phyloP scores from a whole-genome alignment of 1,140 invertebrate genomes.

The Drosophila parabipectinata region DNA sequence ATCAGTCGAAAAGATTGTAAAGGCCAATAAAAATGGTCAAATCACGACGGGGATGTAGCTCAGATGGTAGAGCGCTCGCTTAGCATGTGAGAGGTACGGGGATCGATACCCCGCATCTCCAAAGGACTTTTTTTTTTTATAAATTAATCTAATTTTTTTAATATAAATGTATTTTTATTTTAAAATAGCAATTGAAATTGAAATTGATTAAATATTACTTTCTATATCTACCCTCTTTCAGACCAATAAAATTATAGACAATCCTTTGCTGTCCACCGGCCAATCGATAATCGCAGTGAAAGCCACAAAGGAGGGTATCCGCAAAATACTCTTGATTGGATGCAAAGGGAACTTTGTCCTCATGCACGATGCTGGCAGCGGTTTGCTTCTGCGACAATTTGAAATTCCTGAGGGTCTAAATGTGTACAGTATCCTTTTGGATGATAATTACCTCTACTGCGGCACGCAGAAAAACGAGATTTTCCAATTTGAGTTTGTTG shows the following conservation, averaged over 20 bases:
- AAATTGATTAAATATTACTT: not conserved
- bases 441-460: constrained; percentile 87
- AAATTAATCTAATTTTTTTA: constrained; percentile 1
- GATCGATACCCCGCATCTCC: constrained; percentile 91
- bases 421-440: constrained; percentile 88
- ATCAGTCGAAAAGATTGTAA: constrained; percentile 12
- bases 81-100: constrained; percentile 93
- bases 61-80: constrained; percentile 94
- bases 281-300: constrained; percentile 87
- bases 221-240: constrained; percentile 8
- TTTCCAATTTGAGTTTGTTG: constrained; percentile 88
- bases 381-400: constrained; percentile 87
- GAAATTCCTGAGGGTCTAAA: constrained; percentile 86
- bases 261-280: constrained; percentile 58
- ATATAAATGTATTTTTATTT: not conserved
- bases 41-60: constrained; percentile 86
- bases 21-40: constrained; percentile 20
- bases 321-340: constrained; percentile 88
- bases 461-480: constrained; percentile 88
- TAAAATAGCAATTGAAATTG: too few species aligned
- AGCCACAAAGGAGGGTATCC: constrained; percentile 87
- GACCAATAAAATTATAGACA: constrained; percentile 59
- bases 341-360: constrained; percentile 87
- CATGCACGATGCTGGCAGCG: constrained; percentile 87
- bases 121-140: constrained; percentile 20